Evolutionary conservation across 2,113 vertebrate genomes (phyloP).

Genomic region (Indri indri): DNA sequence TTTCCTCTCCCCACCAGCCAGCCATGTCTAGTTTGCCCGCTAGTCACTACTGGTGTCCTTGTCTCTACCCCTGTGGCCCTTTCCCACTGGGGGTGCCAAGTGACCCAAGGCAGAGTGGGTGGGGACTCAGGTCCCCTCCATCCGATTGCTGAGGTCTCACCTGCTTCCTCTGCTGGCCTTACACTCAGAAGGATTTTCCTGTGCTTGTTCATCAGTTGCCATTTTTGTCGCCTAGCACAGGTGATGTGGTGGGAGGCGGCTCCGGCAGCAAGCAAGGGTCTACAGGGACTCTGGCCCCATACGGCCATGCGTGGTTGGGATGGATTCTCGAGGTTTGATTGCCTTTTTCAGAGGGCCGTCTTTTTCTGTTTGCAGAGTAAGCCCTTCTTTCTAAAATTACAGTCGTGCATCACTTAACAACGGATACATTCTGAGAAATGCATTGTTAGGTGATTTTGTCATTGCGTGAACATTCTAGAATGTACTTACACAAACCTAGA

Average conservation of each 20-base stretch:
- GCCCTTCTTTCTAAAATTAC: neutral
- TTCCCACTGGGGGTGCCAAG: neutral
- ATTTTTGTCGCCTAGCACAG: neutral
- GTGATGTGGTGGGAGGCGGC: neutral
- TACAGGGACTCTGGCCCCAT: neutral
- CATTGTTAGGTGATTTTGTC: neutral
- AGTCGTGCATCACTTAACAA: neutral
- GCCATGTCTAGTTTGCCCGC: neutral
- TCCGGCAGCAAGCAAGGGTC: neutral
- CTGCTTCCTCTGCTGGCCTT: rapidly evolving
- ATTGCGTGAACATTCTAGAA: neutral
- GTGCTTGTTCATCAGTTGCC: neutral
- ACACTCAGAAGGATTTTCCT: neutral
- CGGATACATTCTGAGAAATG: neutral
- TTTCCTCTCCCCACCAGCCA: rapidly evolving
- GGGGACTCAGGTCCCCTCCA: too few species aligned
- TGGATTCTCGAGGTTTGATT: too few species aligned
- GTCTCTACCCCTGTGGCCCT: neutral
- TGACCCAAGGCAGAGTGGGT: rapidly evolving
- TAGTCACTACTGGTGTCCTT: neutral
- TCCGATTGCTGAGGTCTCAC: neutral
- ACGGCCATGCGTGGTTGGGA: neutral
- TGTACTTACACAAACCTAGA: neutral
- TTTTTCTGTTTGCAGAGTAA: neutral
- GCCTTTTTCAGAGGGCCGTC: neutral